Evolutionary conservation across 2,888 invertebrate species (phyloP), one percentile per base, ranked within the genome.

Genomic region (Belgica antarctica): DNA sequence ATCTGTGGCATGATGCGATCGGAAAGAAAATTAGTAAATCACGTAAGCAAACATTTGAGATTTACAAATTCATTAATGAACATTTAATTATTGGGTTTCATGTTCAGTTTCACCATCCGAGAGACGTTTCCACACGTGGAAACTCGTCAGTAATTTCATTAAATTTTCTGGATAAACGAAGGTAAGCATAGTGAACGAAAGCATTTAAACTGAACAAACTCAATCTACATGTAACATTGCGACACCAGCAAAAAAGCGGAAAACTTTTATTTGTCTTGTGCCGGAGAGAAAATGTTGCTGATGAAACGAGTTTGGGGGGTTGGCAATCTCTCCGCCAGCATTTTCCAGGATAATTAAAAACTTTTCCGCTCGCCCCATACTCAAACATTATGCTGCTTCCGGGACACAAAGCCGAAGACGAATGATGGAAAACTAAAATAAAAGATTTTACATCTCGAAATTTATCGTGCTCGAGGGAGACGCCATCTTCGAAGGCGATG

Each of bases 11-110:
- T 15, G 15, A 12, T 15, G 2, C 12, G 5, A 41, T 12, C 5
- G 2, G 41, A 41, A 41, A 15, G 41, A 41, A 68, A 34, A 47
- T 68, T 68, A 68, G 52, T 47, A 57, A 68, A 68, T 68, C 57
- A 68, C 68, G 68, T 68, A 68, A 57, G 68, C 31, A 68, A 68
- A 68, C 68, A 68, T 46, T 65, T 47, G 68, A 68, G 57, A 68
- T 68, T 68, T 47, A 68, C 68, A 68, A 68, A 68, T 68, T 68
- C 68, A 68, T 68, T 68, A 68, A 68, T 68, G 68, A 68, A 68
- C 68, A 68, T 68, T 68, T 68, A 68, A 68, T 68, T 68, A 47
- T 68, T 24, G 31, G 68, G 24, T 68, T 68, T 47, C 68, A 46
- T 68, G 68, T 68, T 34, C 57, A 31, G 15, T 17, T 12, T 57